Percentiles rank a stretch among this genome's conserved stretches.
Conservation (phyloP, 2,113 vertebrate genomes). For the Pseudopodoces humilis region DNA sequence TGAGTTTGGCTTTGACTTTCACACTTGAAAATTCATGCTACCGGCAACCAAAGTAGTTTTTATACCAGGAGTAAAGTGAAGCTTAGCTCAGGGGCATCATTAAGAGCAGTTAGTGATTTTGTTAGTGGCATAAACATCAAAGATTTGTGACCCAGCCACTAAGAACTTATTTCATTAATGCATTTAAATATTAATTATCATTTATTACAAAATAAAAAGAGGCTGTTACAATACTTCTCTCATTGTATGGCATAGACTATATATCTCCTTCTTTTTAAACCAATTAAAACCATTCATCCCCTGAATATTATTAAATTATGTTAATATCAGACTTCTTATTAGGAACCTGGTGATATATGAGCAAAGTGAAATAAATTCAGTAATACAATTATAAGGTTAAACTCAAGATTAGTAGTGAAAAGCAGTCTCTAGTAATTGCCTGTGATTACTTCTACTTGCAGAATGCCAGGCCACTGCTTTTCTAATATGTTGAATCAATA, state of each 20-base stretch:
- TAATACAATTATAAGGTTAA: conserved; percentile 61
- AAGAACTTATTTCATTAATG: conserved; percentile 28
- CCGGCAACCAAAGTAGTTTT: background rate
- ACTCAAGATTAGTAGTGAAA: conserved; percentile 50
- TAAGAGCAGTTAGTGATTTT: conserved; percentile 34
- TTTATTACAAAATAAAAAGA: conserved; percentile 42
- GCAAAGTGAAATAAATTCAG: conserved; percentile 40
- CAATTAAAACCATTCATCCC: conserved; percentile 49
- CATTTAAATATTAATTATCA: conserved; percentile 58
- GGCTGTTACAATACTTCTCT: background rate
- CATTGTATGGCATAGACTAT: background rate
- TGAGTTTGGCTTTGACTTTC: background rate
- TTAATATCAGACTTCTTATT: conserved; percentile 42
- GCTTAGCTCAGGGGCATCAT: conserved; percentile 6
- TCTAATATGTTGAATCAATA: conserved; percentile 49
- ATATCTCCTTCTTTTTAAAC: conserved; percentile 24
- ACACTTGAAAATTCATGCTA: background rate
- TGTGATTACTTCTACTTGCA: conserved; percentile 55
- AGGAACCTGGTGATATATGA: conserved; percentile 14
- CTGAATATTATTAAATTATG: conserved; percentile 54
- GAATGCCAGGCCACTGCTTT: conserved; percentile 54
- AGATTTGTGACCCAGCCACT: conserved; percentile 4
- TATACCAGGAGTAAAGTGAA: conserved; percentile 20
- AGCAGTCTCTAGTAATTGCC: conserved; percentile 56
- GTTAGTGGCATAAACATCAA: conserved; percentile 8